A percentile compares a stretch with the other conserved stretches of the same genome.
Conservation (phyloP, 1,140 invertebrate genomes). For the Argopecten irradians region DNA sequence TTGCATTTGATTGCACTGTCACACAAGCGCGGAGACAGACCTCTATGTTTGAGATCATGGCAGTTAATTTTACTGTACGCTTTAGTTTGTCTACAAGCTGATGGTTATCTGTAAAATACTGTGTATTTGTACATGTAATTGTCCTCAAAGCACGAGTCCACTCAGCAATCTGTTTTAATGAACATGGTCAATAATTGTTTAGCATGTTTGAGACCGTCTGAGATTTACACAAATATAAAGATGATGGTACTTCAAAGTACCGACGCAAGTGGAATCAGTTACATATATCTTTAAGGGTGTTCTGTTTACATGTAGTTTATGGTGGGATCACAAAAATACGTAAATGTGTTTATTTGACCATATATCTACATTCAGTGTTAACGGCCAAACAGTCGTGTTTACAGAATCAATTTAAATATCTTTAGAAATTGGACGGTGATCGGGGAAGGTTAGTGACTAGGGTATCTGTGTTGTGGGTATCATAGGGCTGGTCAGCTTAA, state of each 20-base stretch:
- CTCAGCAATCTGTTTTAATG: neutral
- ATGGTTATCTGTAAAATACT: neutral
- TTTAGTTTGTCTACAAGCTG: neutral
- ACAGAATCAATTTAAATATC: conserved; percentile 23
- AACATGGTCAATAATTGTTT: neutral
- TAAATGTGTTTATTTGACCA: conserved; percentile 3
- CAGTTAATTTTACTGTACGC: too few species aligned
- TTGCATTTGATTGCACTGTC: too few species aligned
- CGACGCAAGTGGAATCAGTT: neutral
- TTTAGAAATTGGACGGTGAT: conserved; percentile 18
- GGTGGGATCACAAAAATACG: neutral
- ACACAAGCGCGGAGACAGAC: too few species aligned
- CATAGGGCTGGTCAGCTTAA: neutral
- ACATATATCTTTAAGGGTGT: neutral
- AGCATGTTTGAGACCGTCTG: neutral
- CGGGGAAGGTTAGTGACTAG: neutral
- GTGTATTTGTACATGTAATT: neutral
- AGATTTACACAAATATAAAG: conserved; percentile 3
- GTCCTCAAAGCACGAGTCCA: neutral
- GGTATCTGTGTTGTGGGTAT: neutral
- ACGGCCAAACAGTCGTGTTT: neutral
- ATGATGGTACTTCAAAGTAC: neutral
- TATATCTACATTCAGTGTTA: conserved; percentile 1
- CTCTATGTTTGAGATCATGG: too few species aligned
- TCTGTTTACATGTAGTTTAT: neutral